Base-by-base conservation (phyloP, 2,888 invertebrate genomes). In the Steinernema carpocapsae region DNA sequence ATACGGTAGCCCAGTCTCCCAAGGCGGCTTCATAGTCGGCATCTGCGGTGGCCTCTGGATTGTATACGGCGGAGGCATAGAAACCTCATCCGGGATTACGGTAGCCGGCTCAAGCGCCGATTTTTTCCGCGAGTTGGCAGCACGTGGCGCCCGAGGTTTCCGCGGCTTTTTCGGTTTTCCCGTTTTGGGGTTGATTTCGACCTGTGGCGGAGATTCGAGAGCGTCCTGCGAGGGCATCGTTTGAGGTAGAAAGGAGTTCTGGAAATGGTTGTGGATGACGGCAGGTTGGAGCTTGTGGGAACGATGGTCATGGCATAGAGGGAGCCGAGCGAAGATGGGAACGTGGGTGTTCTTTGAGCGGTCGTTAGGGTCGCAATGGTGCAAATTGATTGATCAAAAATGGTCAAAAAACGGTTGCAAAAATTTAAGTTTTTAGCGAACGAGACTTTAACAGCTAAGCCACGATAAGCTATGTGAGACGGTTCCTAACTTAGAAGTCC, bases 101-200 rank as follows among this genome's bases (percentile, higher is more conserved):
- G 56, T 26, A 4, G 56, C 3, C 48, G 48, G 48, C 7, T 56
- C 24, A 26, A 26, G 56, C 22, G 56, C 56, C 56, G 56, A 56
- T 26, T 56, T 56, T 26, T 56, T 56, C 24, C 56, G 56, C 1
- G 56, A 14, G 26, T 10, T 51, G 17, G 56, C 22, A 4, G 48
- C 48, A 2, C 56, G 56, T 12, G 56, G 56, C 3, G 56, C 56
- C 7, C 56, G 22, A 4, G 56, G 56, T 24, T 56, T 56, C 56
- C 56, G 56, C 14, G 22, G 56, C 3, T 26, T 22, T 17, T 56
- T 56, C 26, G 56, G 56, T 56, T 56, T 56, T 56, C 56, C 56
- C 56, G 56, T 56, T 56, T 56, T 56, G 7, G 56, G 56, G 17
- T 56, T 56, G 22, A 56, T 56, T 24, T 56, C 56, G 24, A 56